Base-by-base conservation (phyloP, 2,888 invertebrate species). In the Eurytoma californica region DNA sequence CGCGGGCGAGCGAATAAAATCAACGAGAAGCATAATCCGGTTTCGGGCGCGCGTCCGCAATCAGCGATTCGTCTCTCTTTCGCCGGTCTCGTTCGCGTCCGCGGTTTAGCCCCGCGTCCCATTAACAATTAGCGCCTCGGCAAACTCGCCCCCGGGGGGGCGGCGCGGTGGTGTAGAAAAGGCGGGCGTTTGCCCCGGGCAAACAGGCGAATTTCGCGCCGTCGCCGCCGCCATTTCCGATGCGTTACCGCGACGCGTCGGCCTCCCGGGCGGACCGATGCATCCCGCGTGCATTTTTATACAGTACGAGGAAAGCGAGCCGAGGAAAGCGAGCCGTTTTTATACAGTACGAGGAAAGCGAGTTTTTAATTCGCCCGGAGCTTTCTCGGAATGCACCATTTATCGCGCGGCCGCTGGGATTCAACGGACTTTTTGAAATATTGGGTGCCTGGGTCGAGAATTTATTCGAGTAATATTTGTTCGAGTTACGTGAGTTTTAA, bases 51-150 rank as follows among this genome's bases (percentile, higher is more conserved):
- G 53, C 24, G 14, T 3, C 24, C 67, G 67, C 53, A 68, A 68
- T 68, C 67, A 68, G 55, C 30, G 53, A 55, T 55, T 53, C 28
- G 20, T 68, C 67, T 28, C n/a, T 53, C 55, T 68, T 30, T 68
- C 24, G 16, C 18, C n/a, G 24, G 5, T 24, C 67, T 67, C 24
- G 53, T 53, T 28, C 30, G 14, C 28, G 28, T 28, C 9, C 53
- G 67, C 28, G 12, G 67, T 68, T 68, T 24, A 28, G 61, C 28
- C 28, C 28, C 1, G 20, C 28, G 24, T 2, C 14, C 28, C 55
- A 68, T 55, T 53, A 68, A 55, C 55, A 68, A 68, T 68, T 68
- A 68, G 30, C 12, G 53, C 67, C 28, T 53, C 24, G n/a, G 7
- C 30, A 61, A 28, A 24, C 61, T 3, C 58, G 24, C 58, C 18